Evolutionary conservation across 2,797 vertebrate species (phyloP), one percentile per base, ranked within the genome.

Genomic region (Setipinna tenuifilis): DNA sequence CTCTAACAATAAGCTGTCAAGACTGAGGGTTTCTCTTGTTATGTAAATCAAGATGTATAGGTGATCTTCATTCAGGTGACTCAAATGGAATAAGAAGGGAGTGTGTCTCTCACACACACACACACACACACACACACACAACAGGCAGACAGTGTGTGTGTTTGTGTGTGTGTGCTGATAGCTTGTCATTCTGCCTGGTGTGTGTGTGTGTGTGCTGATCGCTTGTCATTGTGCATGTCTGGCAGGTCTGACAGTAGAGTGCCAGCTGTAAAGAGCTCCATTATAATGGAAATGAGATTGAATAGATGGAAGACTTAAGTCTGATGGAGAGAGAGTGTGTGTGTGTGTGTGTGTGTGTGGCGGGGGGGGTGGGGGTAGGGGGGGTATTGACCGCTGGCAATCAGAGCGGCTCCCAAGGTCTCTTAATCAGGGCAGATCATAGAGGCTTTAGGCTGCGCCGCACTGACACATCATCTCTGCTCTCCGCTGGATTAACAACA

Each of bases 271-370:
- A 78, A 35, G 16, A 78, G 31, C 7, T 44, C 16, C 23, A 78
- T 78, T 78, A 41, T 78, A 78, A 78, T 78, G 71, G 5, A 78
- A 78, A 78, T 78, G 6, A 78, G 71, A 6, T 44, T 78, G 19
- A 44, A 21, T 78, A 44, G 71, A 78, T 78, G 16, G 41, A 78
- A 35, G 65, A 31, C 65, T 71, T 14, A 3, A 31, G 25, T 17
- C 12, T 28, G 65, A 71, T 35, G 28, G 65, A 25, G 11, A 31
- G 25, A 21, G 58, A n/a, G 19, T 62, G 61, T 71, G 25, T 12
- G 14, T 28, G 11, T 71, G 11, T 71, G 65, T 71, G 65, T 71
- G 65, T 71, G 65, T 31, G 11, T 35, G 71, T 44, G 71, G 31
- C 12, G 6, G 68, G 17, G 28, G 25, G 25, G 16, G 62, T 68